phyloP scores from a whole-genome alignment of 2,113 vertebrate species.

The Hippoglossus stenolepis region DNA sequence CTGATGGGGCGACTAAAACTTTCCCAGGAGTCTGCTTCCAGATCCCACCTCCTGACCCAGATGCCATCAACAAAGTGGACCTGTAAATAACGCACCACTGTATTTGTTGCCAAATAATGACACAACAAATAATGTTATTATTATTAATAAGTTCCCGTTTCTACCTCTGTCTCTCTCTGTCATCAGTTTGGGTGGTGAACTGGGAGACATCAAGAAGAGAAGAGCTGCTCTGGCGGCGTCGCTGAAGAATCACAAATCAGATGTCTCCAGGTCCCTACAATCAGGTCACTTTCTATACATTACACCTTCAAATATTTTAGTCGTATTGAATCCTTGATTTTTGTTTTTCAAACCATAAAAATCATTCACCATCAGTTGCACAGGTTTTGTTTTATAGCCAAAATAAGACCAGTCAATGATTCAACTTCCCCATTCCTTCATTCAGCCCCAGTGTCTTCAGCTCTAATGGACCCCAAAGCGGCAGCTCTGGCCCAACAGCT shows the following conservation, averaged over 20 bases:
- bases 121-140: too few species aligned
- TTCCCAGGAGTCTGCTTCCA: slow-evolving; percentile 91
- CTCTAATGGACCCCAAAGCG: slow-evolving; percentile 79
- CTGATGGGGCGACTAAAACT: slow-evolving; percentile 77
- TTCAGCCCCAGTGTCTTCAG: slow-evolving; percentile 67
- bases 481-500: slow-evolving; percentile 79
- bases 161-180: not conserved
- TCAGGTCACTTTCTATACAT: slow-evolving; percentile 70
- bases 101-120: too few species aligned
- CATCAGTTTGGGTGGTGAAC: slow-evolving; percentile 87
- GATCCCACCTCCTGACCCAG: slow-evolving; percentile 90
- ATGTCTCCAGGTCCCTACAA: slow-evolving; percentile 69
- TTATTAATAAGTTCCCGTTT: not conserved
- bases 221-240: slow-evolving; percentile 73
- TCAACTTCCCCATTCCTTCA: not conserved
- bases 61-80: slow-evolving; percentile 85
- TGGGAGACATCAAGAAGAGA: slow-evolving; percentile 87
- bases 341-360: not conserved
- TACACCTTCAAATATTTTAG: not conserved
- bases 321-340: not conserved
- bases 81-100: slow-evolving; percentile 73
- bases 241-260: slow-evolving; percentile 80
- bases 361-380: not conserved
- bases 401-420: not conserved
- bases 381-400: not conserved